phyloP scores from a whole-genome alignment of 2,113 vertebrate genomes.

The Pelmatolapia mariae region DNA sequence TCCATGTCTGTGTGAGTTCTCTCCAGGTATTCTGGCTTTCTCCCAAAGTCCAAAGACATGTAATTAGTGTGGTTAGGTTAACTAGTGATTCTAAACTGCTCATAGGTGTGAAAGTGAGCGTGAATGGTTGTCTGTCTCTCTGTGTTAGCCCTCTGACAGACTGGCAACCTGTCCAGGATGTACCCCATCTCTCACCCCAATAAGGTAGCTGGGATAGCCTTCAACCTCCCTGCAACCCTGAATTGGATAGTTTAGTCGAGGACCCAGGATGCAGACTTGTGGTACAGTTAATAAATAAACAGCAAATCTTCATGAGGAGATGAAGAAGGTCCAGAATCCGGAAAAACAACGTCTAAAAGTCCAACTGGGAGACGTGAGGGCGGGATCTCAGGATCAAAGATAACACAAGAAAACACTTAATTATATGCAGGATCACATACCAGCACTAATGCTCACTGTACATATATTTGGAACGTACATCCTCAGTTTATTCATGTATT shows the following conservation, averaged over 20 bases:
- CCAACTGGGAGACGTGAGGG: background rate
- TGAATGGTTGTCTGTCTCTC: background rate
- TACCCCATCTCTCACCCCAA: fast-evolving
- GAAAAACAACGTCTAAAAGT: background rate
- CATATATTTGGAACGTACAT: background rate
- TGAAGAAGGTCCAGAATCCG: background rate
- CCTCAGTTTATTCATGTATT: background rate
- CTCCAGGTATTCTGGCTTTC: background rate
- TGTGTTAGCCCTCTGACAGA: background rate
- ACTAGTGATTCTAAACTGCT: background rate
- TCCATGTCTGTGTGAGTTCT: background rate
- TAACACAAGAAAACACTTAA: background rate
- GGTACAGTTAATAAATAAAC: background rate
- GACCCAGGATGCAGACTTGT: background rate
- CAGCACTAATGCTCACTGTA: background rate
- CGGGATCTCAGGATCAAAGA: background rate
- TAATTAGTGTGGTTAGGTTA: background rate
- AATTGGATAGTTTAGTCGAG: background rate
- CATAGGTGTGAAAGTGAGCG: background rate
- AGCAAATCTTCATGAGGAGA: background rate
- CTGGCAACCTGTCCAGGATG: background rate
- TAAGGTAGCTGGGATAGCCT: background rate
- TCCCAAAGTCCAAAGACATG: background rate
- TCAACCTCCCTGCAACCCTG: background rate
- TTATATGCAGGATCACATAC: background rate